Conservation (phyloP, 2,888 invertebrate species). For the Xanthorhoe spadicearia region DNA sequence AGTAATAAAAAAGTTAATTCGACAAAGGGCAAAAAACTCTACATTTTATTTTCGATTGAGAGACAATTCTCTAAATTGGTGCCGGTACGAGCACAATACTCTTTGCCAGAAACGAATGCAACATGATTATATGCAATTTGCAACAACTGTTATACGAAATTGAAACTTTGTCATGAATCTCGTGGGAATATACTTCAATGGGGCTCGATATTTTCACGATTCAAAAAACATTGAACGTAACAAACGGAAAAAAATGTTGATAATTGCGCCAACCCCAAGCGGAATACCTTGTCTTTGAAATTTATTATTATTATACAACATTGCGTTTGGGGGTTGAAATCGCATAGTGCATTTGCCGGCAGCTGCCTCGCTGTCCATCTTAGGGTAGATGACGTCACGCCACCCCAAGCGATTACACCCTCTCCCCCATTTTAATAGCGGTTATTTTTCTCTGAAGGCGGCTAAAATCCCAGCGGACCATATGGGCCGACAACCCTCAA, state of each 20-base stretch:
- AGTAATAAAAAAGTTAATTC: not conserved
- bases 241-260: slow-evolving; percentile 60
- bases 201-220: slow-evolving; percentile 41
- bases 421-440: slow-evolving; percentile 43
- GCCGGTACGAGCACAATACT: slow-evolving; percentile 20
- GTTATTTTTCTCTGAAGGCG: slow-evolving; percentile 41
- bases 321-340: slow-evolving; percentile 74
- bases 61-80: slow-evolving; percentile 7
- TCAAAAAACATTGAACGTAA: slow-evolving; percentile 50
- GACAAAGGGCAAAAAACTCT: not conserved
- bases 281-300: slow-evolving; percentile 76
- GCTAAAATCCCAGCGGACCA: slow-evolving; percentile 71
- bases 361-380: slow-evolving; percentile 67
- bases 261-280: slow-evolving; percentile 70
- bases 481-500: slow-evolving; percentile 78
- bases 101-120: slow-evolving; percentile 21
- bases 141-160: slow-evolving; percentile 37
- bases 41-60: slow-evolving; percentile 1
- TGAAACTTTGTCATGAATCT: slow-evolving; percentile 42
- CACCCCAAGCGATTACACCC: slow-evolving; percentile 44
- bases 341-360: slow-evolving; percentile 72
- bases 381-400: slow-evolving; percentile 50
- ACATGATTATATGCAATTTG: slow-evolving; percentile 38
- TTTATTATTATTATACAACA: slow-evolving; percentile 81
- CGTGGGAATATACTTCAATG: slow-evolving; percentile 42